phyloP scores from a whole-genome alignment of 2,888 invertebrate genomes.

The Napeogenes inachia region DNA sequence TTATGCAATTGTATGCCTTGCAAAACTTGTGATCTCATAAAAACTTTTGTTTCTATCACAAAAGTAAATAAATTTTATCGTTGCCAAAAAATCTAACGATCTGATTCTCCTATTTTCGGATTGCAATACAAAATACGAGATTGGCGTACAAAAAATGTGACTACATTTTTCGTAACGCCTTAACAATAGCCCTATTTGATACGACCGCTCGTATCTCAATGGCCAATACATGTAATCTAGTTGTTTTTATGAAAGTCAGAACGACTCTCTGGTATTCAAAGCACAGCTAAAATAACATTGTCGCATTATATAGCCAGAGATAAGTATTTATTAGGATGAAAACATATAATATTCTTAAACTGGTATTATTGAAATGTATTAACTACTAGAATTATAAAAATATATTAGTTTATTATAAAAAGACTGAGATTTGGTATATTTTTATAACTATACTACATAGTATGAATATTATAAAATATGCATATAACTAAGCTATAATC shows the following conservation, averaged over 20 bases:
- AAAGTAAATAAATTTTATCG: conserved; percentile 23
- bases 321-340: too few relatives aligned
- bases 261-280: conserved; percentile 16
- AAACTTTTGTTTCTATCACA: conserved; percentile 16
- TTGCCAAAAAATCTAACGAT: conserved; percentile 26
- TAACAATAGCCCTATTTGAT: conserved; percentile 26
- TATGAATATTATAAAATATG: too few relatives aligned
- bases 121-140: conserved; percentile 25
- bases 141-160: conserved; percentile 25
- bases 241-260: conserved; percentile 19
- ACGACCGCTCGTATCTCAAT: conserved; percentile 14
- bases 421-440: too few relatives aligned
- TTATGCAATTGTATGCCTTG: not conserved
- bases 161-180: conserved; percentile 22
- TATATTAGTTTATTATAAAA: not conserved
- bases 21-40: conserved; percentile 1
- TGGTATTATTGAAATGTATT: too few relatives aligned
- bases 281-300: conserved; percentile 1
- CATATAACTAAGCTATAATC: too few relatives aligned
- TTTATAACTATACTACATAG: too few relatives aligned
- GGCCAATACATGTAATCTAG: conserved; percentile 19
- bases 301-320: not conserved
- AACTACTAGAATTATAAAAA: not conserved
- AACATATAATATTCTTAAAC: too few relatives aligned
- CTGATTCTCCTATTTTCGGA: conserved; percentile 21